Percentiles rank a stretch among this genome's conserved stretches.
These are phyloP conservation scores for Vanessa cardui DNA, from an alignment of 2,888 invertebrate species.

Conservation along the genomic window DNA sequence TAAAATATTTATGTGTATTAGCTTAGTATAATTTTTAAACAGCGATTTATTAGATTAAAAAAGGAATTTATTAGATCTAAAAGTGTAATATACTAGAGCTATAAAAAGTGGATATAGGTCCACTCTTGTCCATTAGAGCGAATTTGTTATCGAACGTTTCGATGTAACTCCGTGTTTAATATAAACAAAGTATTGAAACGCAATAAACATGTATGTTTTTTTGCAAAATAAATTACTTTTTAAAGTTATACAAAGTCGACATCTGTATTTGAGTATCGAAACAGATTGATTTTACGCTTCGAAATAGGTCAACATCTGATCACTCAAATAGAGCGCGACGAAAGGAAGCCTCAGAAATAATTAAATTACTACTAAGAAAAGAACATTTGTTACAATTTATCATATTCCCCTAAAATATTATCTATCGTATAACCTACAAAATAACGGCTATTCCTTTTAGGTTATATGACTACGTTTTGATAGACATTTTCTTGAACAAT, in stretches of 20 bases:
- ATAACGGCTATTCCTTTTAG: too few relatives aligned
- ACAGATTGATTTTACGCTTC: constrained; percentile 42
- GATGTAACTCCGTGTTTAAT: too few relatives aligned
- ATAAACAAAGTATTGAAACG: not conserved
- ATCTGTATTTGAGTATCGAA: constrained; percentile 22
- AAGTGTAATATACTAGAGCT: not conserved
- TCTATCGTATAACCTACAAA: not conserved
- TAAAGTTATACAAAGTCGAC: constrained; percentile 4
- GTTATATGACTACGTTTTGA: too few relatives aligned
- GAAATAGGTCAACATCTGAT: constrained; percentile 57
- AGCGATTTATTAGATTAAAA: too few relatives aligned
- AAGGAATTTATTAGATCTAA: not conserved
- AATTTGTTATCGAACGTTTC: not conserved
- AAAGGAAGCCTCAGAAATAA: constrained; percentile 49
- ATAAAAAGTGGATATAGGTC: not conserved
- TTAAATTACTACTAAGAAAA: constrained; percentile 18
- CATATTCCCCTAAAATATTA: not conserved
- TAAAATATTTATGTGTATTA: too few relatives aligned
- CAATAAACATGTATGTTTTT: not conserved
- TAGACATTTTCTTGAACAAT: too few relatives aligned
- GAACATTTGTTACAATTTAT: constrained; percentile 13
- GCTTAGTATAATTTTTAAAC: too few relatives aligned
- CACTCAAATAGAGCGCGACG: constrained; percentile 57
- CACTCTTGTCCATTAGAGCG: not conserved
- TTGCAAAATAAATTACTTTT: not conserved